These are phyloP conservation scores for Probaryconus sp. DNA, from an alignment of 1,140 invertebrate genomes.

Conservation along the genomic window DNA sequence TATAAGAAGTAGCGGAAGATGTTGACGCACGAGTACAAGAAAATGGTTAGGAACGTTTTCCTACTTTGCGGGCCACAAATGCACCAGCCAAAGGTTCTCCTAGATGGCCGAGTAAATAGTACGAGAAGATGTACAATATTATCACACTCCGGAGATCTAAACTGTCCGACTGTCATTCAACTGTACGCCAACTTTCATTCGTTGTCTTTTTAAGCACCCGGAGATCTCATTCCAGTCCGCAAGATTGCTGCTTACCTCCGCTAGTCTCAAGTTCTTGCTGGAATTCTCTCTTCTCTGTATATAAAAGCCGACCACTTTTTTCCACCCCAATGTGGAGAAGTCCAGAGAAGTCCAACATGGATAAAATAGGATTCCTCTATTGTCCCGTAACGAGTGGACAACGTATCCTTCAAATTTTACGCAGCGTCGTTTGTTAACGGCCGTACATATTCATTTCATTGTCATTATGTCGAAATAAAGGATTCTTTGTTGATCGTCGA, in stretches of 20 bases:
- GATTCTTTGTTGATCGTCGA: no score
- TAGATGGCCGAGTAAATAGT: slow-evolving; percentile 50
- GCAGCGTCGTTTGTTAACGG: no score
- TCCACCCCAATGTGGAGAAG: not conserved
- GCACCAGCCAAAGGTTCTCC: slow-evolving; percentile 14
- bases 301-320: slow-evolving; percentile 4
- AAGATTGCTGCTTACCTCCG: slow-evolving; percentile 55
- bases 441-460: no score
- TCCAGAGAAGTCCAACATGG: no score
- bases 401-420: no score
- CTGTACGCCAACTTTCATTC: slow-evolving; percentile 45
- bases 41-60: slow-evolving; percentile 21
- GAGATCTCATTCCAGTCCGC: slow-evolving; percentile 56
- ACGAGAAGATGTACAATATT: slow-evolving; percentile 51
- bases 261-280: slow-evolving; percentile 29
- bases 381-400: no score
- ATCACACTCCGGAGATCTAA: slow-evolving; percentile 57
- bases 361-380: no score
- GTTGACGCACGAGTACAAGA: slow-evolving; percentile 6
- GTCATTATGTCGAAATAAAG: no score
- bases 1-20: slow-evolving; percentile 22
- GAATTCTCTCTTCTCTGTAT: slow-evolving; percentile 11
- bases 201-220: slow-evolving; percentile 56
- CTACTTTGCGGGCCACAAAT: slow-evolving; percentile 17
- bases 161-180: slow-evolving; percentile 60